Evolutionary conservation across 2,113 vertebrate species (phyloP), one percentile per base, ranked within the genome.

Genomic region (Verasper variegatus): DNA sequence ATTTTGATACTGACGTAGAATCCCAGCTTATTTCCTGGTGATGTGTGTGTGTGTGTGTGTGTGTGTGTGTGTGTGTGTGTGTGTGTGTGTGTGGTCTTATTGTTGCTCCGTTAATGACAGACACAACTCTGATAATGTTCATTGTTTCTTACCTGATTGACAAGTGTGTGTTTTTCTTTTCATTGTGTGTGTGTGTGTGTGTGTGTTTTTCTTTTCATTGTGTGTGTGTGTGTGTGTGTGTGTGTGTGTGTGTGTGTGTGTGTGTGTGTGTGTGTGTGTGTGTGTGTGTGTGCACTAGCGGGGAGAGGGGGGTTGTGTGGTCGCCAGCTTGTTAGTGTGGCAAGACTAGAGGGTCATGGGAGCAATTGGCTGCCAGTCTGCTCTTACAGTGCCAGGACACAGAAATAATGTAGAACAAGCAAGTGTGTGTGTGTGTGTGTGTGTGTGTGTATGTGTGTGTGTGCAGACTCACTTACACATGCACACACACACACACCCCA

Each of bases 321-420:
- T 77, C 75, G 92, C 92, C 93, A 93, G 92, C 92, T 94, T 94
- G 92, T 94, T 95, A 94, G 92, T 83, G 84, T 92, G 88, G 89
- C 81, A 86, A 91, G 89, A 89, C 93, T 90, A 67, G 71, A 85
- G 90, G 93, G 92, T 94, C 93, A 92, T 78, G 86, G 92, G 91
- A 94, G 92, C 91, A 90, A 89, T 93, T 93, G 92, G 88, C 91
- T 91, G 92, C 88, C 92, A 93, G 91, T 92, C 88, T 87, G 92
- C 83, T 81, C 20, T 51, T 76, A 84, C 78, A 74, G 86, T 52
- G 80, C 92, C 82, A 83, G 90, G 86, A 84, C 90, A 83, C 86
- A 86, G 91, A 92, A 92, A 91, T 91, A 91, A 91, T 79, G 89
- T 78, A 37, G 85, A 85, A 85, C 88, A 91, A 91, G 87, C 80